These are phyloP conservation scores for Takifugu flavidus DNA, from an alignment of 2,113 vertebrate species.

Conservation along the genomic window DNA sequence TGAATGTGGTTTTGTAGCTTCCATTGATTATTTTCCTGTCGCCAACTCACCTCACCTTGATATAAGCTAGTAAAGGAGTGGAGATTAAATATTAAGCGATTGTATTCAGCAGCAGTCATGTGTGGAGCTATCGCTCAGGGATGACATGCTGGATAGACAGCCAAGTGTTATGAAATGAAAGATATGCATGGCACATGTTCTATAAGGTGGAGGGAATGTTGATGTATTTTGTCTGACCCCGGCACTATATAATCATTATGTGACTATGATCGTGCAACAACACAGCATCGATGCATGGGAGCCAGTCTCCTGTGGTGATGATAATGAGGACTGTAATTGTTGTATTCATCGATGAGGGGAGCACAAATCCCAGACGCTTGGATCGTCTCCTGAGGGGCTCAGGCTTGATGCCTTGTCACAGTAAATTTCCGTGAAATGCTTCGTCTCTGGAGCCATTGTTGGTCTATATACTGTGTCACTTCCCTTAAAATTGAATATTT, in stretches of 20 bases:
- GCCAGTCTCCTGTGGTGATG: constrained; percentile 45
- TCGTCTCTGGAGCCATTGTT: constrained; percentile 47
- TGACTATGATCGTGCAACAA: constrained; percentile 45
- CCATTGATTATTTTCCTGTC: constrained; percentile 31
- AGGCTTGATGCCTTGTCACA: constrained; percentile 58
- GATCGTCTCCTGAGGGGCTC: constrained; percentile 45
- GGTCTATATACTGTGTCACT: constrained; percentile 38
- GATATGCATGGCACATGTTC: constrained; percentile 61
- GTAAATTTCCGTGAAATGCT: constrained; percentile 59
- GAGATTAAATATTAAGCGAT: constrained; percentile 49
- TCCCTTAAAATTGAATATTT: constrained; percentile 31
- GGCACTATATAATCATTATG: constrained; percentile 48
- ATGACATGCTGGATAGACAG: constrained; percentile 20
- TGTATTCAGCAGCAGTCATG: constrained; percentile 36
- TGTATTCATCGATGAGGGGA: constrained; percentile 47
- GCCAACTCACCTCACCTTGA: constrained; percentile 47
- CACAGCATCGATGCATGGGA: constrained; percentile 6
- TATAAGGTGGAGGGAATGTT: constrained; percentile 46
- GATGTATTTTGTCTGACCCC: constrained; percentile 42
- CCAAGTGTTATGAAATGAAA: constrained; percentile 61
- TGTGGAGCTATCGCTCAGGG: constrained; percentile 40
- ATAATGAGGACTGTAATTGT: constrained; percentile 61
- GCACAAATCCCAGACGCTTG: constrained; percentile 54
- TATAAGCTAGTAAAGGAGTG: constrained; percentile 44
- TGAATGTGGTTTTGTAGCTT: constrained; percentile 41